Evolutionary conservation across 2,888 invertebrate species (phyloP).

Genomic region (Ligdia adustata): DNA sequence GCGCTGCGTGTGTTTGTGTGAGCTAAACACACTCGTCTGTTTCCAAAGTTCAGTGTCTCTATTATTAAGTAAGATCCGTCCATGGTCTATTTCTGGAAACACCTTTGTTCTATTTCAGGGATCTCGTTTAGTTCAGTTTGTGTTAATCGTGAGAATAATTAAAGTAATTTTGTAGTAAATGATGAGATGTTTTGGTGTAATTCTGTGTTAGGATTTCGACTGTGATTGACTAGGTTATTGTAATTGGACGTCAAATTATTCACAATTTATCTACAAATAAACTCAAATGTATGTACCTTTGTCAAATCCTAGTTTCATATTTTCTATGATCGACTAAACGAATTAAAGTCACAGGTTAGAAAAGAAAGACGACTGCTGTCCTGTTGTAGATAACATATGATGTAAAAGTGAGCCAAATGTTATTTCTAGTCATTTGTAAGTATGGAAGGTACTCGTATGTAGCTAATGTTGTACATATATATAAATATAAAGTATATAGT

Average conservation of each 20-base stretch:
- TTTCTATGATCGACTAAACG: constrained; percentile 59
- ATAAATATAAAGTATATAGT: too few species aligned
- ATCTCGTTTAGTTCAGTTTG: background rate
- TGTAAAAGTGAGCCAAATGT: constrained; percentile 47
- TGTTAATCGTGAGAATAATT: too few species aligned
- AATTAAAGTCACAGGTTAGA: constrained; percentile 71
- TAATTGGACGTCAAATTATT: background rate
- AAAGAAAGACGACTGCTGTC: too few species aligned
- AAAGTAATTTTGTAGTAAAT: too few species aligned
- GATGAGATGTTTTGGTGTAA: too few species aligned
- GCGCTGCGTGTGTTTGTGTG: background rate
- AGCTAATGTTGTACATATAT: too few species aligned
- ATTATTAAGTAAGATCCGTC: constrained; percentile 68
- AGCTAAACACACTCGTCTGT: constrained; percentile 25
- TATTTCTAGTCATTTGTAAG: constrained; percentile 43
- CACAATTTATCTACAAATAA: background rate
- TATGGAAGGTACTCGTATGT: constrained; percentile 10
- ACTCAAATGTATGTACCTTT: background rate
- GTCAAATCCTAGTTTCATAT: constrained; percentile 18
- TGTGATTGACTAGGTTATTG: background rate
- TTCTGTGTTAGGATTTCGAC: background rate
- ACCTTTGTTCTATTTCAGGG: background rate
- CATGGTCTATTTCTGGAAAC: constrained; percentile 51
- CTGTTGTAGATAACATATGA: too few species aligned
- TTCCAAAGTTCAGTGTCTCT: too few species aligned